A percentile compares a stretch with the other conserved stretches of the same genome.
Conservation (phyloP, 2,797 vertebrate genomes). For the Eulemur mongoz region DNA sequence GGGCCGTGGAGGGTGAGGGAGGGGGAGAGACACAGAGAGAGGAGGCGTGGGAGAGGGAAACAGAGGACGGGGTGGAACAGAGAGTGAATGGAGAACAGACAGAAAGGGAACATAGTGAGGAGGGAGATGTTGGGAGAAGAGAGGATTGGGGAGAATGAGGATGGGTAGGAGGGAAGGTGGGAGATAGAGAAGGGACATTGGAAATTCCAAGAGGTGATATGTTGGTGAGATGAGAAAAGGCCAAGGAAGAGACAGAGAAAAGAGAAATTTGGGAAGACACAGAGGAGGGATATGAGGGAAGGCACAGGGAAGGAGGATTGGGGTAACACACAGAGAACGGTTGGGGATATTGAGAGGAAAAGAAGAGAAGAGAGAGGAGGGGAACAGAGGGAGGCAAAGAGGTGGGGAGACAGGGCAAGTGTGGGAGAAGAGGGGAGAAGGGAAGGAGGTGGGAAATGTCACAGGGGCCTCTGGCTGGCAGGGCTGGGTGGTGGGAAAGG, state of each 20-base stretch:
- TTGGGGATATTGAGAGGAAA: background rate
- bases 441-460: conserved; percentile 74
- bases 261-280: conserved; percentile 12
- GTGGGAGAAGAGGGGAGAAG: conserved; percentile 49
- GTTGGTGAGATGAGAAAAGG: background rate
- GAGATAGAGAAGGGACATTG: background rate
- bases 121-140: background rate
- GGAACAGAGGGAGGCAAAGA: conserved; percentile 47
- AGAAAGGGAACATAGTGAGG: conserved; percentile 45
- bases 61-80: background rate
- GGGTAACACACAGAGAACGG: background rate
- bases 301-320: background rate
- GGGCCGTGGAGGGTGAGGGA: conserved; percentile 59
- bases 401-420: conserved; percentile 36
- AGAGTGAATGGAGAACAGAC: conserved; percentile 36
- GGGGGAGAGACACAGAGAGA: conserved; percentile 44
- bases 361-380: background rate
- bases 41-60: background rate
- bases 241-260: background rate
- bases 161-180: background rate
- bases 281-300: conserved; percentile 42
- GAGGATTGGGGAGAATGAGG: background rate
- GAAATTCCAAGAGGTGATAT: background rate
- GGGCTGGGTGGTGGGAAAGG: background rate
- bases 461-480: conserved; percentile 75